These are phyloP conservation scores for Hyles euphorbiae DNA, from an alignment of 1,140 invertebrate species.

Conservation along the genomic window DNA sequence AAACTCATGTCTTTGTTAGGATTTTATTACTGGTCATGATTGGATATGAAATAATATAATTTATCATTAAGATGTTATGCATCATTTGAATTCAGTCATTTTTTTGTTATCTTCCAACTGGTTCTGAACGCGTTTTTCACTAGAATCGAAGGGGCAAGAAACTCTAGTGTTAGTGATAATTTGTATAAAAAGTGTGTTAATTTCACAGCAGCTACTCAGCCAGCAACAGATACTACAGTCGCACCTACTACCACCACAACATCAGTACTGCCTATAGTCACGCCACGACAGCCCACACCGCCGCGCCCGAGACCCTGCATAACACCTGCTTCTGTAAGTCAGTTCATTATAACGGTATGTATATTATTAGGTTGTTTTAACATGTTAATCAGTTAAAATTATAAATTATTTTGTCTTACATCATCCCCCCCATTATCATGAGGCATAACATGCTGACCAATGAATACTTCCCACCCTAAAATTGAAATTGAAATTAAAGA, in stretches of 20 bases:
- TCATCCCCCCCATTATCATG: neutral
- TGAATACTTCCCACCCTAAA: neutral
- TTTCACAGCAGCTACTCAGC: constrained; percentile 20
- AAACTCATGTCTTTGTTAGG: no score
- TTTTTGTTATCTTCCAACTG: no score
- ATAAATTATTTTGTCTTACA: no score
- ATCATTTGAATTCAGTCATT: no score
- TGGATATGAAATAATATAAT: no score
- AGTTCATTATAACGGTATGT: neutral
- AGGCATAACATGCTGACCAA: neutral
- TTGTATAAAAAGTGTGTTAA: constrained; percentile 4
- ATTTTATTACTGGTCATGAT: no score
- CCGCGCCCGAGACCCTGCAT: constrained; percentile 59
- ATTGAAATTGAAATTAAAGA: no score
- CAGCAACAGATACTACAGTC: constrained; percentile 26
- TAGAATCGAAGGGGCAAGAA: no score
- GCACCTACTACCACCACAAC: constrained; percentile 21
- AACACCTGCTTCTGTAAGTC: constrained; percentile 59
- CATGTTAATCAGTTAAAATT: neutral
- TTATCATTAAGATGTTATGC: no score
- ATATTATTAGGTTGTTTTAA: neutral
- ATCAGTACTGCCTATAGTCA: constrained; percentile 9
- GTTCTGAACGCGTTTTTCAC: no score
- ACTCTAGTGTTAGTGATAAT: neutral
- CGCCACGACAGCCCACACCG: constrained; percentile 47